A percentile compares a stretch with the other conserved stretches of the same genome.
Evolutionary conservation across 2,113 vertebrate species (phyloP).

Genomic region (Neomonachus schauinslandi): DNA sequence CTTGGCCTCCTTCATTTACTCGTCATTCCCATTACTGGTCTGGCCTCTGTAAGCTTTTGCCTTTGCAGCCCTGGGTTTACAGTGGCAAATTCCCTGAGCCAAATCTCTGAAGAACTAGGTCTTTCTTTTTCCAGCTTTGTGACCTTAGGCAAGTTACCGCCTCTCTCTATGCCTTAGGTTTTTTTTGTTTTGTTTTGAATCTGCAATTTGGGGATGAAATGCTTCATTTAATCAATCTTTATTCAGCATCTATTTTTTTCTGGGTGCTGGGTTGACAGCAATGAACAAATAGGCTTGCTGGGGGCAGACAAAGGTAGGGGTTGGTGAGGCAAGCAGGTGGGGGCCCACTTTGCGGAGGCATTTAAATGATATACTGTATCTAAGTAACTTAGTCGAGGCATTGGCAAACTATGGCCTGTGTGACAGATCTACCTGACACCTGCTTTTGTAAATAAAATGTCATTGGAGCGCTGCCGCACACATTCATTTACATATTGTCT

Average conservation of each 20-base stretch:
- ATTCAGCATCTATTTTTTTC: neutral
- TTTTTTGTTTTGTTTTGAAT: neutral
- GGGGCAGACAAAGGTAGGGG: too few species aligned
- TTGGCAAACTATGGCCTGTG: neutral
- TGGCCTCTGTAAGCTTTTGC: neutral
- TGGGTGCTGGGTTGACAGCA: neutral
- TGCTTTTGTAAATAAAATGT: neutral
- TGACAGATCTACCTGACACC: neutral
- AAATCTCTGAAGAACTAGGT: neutral
- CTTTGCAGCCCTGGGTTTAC: neutral
- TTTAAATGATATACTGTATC: neutral
- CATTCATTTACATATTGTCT: neutral
- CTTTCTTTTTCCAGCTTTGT: neutral
- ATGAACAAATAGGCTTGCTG: neutral
- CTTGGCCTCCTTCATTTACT: neutral
- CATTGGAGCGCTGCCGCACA: rapidly evolving
- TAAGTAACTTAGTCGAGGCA: neutral
- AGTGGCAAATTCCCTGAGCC: neutral
- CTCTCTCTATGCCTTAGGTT: neutral
- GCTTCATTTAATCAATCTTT: neutral
- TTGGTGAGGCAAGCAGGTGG: neutral
- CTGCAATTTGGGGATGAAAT: neutral
- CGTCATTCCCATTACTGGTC: neutral
- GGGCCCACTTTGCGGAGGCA: rapidly evolving
- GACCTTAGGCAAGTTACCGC: neutral